Percentiles rank a stretch among this genome's conserved stretches.
Evolutionary conservation across 2,888 invertebrate species (phyloP).

Genomic region (Encarsia formosa): DNA sequence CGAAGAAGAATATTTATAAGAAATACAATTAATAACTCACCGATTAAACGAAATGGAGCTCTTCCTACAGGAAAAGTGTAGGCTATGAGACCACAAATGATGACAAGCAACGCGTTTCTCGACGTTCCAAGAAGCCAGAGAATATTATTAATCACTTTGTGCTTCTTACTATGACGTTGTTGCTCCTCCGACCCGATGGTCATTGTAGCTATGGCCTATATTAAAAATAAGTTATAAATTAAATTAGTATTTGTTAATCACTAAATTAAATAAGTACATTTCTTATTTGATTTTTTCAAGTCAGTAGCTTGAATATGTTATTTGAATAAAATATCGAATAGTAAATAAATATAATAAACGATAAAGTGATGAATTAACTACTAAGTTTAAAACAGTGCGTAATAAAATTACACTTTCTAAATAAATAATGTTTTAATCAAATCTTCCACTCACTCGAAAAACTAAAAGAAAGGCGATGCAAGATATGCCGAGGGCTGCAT

Average conservation of each 20-base stretch:
- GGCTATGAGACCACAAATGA: slow-evolving; percentile 68
- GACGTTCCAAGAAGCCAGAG: slow-evolving; percentile 77
- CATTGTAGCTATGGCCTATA: slow-evolving; percentile 63
- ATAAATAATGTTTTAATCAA: background rate
- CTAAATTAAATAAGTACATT: too few relatives aligned
- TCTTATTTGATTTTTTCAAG: too few relatives aligned
- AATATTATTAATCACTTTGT: slow-evolving; percentile 61
- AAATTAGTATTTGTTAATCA: background rate
- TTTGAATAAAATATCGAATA: too few relatives aligned
- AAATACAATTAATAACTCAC: slow-evolving; percentile 47
- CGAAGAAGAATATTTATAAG: background rate
- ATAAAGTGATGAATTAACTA: too few relatives aligned
- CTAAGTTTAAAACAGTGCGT: too few relatives aligned
- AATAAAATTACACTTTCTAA: too few relatives aligned
- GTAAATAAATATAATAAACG: too few relatives aligned
- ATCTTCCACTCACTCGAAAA: slow-evolving; percentile 64
- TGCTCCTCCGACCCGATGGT: slow-evolving; percentile 59
- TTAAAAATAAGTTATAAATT: slow-evolving; percentile 25
- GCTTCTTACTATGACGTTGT: slow-evolving; percentile 55
- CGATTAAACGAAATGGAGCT: slow-evolving; percentile 68
- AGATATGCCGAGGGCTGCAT: slow-evolving; percentile 68
- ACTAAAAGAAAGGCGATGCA: slow-evolving; percentile 73
- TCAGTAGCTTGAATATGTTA: background rate
- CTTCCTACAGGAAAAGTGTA: slow-evolving; percentile 59
- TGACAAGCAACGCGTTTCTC: slow-evolving; percentile 79